Evolutionary conservation across 2,797 vertebrate genomes (phyloP).

Genomic region (Sebastes kiyomatsui): DNA sequence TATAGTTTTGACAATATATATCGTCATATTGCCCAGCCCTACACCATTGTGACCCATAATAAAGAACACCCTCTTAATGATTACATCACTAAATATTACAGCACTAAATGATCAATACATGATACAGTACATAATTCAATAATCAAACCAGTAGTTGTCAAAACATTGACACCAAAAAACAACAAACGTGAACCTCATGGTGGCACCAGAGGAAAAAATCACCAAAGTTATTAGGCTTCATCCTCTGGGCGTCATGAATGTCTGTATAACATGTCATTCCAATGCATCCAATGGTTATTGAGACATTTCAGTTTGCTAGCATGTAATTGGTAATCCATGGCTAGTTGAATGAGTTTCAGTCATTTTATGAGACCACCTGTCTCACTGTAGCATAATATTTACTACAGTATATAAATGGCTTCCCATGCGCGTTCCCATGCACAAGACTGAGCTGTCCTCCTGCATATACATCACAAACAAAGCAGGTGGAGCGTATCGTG

Average conservation of each 20-base stretch:
- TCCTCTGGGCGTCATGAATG: background rate
- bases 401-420: background rate
- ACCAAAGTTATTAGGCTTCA: background rate
- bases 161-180: background rate
- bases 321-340: background rate
- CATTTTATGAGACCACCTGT: background rate
- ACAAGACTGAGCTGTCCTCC: background rate
- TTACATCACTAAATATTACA: background rate
- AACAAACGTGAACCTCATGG: background rate
- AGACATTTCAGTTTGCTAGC: background rate
- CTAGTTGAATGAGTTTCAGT: background rate
- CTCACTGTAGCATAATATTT: background rate
- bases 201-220: background rate
- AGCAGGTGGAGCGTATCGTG: background rate
- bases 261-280: background rate
- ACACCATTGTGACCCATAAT: background rate
- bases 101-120: background rate
- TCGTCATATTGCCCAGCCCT: no score
- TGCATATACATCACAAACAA: background rate
- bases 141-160: background rate
- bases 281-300: background rate
- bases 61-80: background rate
- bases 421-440: background rate
- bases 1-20: no score
- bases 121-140: background rate